phyloP scores from a whole-genome alignment of 2,797 vertebrate species.

The Coendou prehensilis region DNA sequence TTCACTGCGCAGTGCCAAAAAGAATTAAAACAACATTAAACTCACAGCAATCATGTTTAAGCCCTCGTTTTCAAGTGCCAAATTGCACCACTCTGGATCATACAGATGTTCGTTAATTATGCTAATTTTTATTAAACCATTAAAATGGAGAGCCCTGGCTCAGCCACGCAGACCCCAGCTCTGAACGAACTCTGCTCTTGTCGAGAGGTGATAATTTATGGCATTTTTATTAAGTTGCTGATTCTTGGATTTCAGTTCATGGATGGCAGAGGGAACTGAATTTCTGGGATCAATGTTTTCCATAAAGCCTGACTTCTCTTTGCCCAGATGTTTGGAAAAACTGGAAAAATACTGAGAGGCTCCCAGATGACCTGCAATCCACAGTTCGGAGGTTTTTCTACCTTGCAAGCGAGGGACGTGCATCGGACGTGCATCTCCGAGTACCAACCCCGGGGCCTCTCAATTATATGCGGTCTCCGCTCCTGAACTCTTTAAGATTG shows the following conservation, averaged over 20 bases:
- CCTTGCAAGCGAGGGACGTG: background rate
- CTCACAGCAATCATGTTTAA: slow-evolving; percentile 92
- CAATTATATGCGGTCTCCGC: background rate
- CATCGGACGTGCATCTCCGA: background rate
- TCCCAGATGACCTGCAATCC: background rate
- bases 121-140: slow-evolving; percentile 95
- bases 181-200: slow-evolving; percentile 89
- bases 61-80: slow-evolving; percentile 92
- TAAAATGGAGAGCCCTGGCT: slow-evolving; percentile 91
- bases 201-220: slow-evolving; percentile 88
- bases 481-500: background rate
- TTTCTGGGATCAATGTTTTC: slow-evolving; percentile 81
- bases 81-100: slow-evolving; percentile 93
- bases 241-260: slow-evolving; percentile 79
- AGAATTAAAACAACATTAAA: slow-evolving; percentile 95
- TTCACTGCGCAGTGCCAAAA: slow-evolving; percentile 90
- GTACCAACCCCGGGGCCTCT: background rate
- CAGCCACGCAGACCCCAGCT: slow-evolving; percentile 88
- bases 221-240: slow-evolving; percentile 86
- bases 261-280: slow-evolving; percentile 70
- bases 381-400: background rate
- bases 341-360: background rate
- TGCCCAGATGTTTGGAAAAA: slow-evolving; percentile 66
- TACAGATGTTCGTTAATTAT: slow-evolving; percentile 95
- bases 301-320: slow-evolving; percentile 75